A percentile compares a stretch with the other conserved stretches of the same genome.
Evolutionary conservation across 2,113 vertebrate species (phyloP).

Genomic region (Chaenocephalus aceratus): DNA sequence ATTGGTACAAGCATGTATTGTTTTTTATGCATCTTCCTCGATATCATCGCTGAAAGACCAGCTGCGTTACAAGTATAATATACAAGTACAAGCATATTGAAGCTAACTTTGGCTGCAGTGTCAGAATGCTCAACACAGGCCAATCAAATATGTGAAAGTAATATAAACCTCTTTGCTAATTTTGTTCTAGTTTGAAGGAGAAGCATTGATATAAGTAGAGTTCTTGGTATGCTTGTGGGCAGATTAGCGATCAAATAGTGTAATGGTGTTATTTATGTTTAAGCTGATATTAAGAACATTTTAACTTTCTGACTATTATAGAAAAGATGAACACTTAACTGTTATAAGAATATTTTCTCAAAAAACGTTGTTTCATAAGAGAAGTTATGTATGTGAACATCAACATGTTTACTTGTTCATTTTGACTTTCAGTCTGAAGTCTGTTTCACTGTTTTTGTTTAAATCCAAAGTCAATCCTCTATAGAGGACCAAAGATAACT

Average conservation of each 20-base stretch:
- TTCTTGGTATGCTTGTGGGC: no score
- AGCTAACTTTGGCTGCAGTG: neutral
- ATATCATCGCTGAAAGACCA: conserved; percentile 2
- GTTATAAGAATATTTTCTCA: no score
- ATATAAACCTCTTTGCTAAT: neutral
- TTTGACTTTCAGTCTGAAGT: neutral
- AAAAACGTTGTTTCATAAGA: no score
- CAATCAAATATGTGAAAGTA: neutral
- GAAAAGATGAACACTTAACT: no score
- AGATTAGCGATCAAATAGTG: no score
- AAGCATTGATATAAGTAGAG: neutral
- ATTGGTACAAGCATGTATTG: neutral
- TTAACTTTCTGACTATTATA: no score
- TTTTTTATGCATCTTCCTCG: neutral
- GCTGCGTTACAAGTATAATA: neutral
- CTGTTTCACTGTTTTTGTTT: neutral
- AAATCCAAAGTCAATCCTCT: neutral
- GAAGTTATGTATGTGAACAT: no score
- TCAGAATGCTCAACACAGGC: neutral
- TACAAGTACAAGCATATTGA: neutral
- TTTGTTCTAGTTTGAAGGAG: neutral
- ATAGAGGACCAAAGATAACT: neutral
- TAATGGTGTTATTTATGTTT: no score
- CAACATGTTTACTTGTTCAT: no score
- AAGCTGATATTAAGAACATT: no score